Conservation (phyloP, 1,140 invertebrate species). For the Thrips palmi region DNA sequence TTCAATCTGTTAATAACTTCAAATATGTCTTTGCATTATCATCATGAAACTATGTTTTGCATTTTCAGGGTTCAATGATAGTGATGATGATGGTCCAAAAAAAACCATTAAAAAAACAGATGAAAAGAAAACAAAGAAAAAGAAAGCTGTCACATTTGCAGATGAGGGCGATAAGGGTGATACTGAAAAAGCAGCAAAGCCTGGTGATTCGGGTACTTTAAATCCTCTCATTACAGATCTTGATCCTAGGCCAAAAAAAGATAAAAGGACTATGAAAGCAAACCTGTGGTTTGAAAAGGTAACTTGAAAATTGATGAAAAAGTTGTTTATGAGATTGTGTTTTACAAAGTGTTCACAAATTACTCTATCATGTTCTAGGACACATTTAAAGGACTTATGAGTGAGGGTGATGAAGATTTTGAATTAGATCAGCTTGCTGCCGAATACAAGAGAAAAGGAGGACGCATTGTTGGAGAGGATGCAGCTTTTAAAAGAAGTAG, state of each 20-base stretch:
- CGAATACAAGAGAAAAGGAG: conserved; percentile 51
- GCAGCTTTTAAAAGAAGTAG: conserved; percentile 14
- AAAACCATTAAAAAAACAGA: conserved; percentile 11
- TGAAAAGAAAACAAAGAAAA: conserved; percentile 11
- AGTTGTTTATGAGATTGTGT: conserved; percentile 4
- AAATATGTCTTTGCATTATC: no score
- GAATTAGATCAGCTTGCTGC: conserved; percentile 66
- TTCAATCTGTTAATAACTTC: no score
- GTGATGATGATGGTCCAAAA: conserved; percentile 15
- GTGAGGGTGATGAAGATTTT: conserved; percentile 67
- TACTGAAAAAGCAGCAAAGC: conserved; percentile 1
- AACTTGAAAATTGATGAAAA: conserved; percentile 4
- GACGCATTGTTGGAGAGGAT: conserved; percentile 31
- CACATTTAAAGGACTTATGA: conserved; percentile 61
- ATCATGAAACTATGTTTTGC: no score
- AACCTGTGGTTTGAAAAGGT: conserved; percentile 77
- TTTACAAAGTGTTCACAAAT: neutral
- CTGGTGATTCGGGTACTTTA: conserved; percentile 21
- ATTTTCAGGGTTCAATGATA: no score
- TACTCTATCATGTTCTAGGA: conserved; percentile 28
- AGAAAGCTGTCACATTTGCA: conserved; percentile 13
- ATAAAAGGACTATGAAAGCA: conserved; percentile 53
- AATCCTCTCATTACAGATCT: conserved; percentile 73
- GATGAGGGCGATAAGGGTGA: conserved; percentile 12
- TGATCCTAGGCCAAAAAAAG: conserved; percentile 50